Evolutionary conservation across 2,888 invertebrate genomes (phyloP), one percentile per base, ranked within the genome.

Genomic region (Trilocha varians): DNA sequence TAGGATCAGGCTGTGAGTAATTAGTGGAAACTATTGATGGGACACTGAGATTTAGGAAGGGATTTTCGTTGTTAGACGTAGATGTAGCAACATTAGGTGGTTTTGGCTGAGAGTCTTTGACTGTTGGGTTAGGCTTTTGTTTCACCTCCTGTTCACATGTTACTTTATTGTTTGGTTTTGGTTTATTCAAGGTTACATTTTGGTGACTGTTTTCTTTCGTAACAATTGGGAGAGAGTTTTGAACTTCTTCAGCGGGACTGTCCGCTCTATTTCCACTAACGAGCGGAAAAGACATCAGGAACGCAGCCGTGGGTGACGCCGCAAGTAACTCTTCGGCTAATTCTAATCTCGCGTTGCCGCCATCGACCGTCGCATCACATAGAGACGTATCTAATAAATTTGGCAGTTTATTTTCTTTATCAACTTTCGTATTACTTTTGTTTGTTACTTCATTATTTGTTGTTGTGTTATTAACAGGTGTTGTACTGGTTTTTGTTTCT

Each of bases 241-340:
- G 65, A 3, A 59, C 51, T 44, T 84, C 85, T 42, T 85, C 85
- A 16, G 78, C 76, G 6, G 87, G 85, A 44, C 86, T 86, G 36
- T 87, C 87, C 18, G 85, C 86, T 52, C 87, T 72, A 46, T 84
- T 85, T 2, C 87, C 87, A 57, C 85, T 91, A 0, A 93, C 93
- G 38, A 93, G 70, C 0, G 93, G 93, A 59, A 93, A 93, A 2
- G 92, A 91, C 78, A 91, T 87, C 9, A 93, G 76, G 63, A 93
- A 93, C 1, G 93, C 93, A 11, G 93, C 93, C 2, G 93, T 93
- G 4, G 93, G 93, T 2, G 93, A 93, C 39, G 86, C 83, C 41
- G 87, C 86, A 50, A 85, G 55, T 57, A 85, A 79, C 46, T 85
- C 85, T 62, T 85, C 85, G 2, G 85, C 89, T 50, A 89, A 70